Evolutionary conservation across 2,888 invertebrate species (phyloP), one percentile per base, ranked within the genome.

Genomic region (Himalopsyche tibetana): DNA sequence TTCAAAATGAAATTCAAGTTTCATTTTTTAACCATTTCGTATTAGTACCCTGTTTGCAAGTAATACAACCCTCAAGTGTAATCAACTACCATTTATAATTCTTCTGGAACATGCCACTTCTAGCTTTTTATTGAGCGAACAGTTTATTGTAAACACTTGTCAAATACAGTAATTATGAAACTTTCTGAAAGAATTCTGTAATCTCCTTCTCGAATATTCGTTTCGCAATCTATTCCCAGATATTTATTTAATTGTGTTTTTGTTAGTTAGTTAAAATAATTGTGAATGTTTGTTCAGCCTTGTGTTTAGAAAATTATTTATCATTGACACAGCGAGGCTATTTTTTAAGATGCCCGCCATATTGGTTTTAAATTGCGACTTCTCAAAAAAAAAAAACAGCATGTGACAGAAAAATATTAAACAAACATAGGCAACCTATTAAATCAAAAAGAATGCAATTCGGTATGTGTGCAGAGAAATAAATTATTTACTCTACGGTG

Each of bases 261-360:
- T 28, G 28, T 8, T 11, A 45, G 11, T 19, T 63, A 63, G 63
- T 63, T 19, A 19, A 63, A 63, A 63, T 63, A 19, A 63, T 63
- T 63, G n/a, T 19, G 63, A 6, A 63, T 63, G 63, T 63, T 63
- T 63, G 63, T 63, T 63, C 63, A 63, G 63, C 63, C 63, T 63
- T 63, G 28, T 63, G 63, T 19, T 28, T 28, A 9, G 63, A 63
- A 63, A 63, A 19, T 28, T n/a, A 28, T 51, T 51, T 63, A 63
- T 63, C 63, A 63, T 63, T 63, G 63, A 63, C 63, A 63, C 63
- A 63, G 11, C 63, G 63, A 19, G 63, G 28, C 63, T 63, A 19
- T 63, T 63, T 11, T 63, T 63, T 63, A 28, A 63, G 63, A 63
- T 63, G 63, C 19, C 63, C 19, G 63, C 63, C 63, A 63, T 63